Conservation (phyloP, 2,797 vertebrate genomes). For the Botia almorhae region DNA sequence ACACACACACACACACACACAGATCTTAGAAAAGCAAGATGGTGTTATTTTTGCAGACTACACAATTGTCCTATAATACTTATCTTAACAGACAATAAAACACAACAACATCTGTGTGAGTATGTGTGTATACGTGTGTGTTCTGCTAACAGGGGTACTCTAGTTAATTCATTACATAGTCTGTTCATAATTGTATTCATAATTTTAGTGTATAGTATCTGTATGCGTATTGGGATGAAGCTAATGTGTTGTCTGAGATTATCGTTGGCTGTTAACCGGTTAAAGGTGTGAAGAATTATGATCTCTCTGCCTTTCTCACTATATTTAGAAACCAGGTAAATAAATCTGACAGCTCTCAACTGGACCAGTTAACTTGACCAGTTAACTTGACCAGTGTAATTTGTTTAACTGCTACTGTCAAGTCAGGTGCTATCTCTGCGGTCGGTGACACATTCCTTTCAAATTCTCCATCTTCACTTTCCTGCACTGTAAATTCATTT, state of each 20-base stretch:
- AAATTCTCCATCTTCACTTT: not conserved
- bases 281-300: not conserved
- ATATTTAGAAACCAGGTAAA: not conserved
- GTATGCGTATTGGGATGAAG: not conserved
- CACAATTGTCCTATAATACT: too few relatives aligned
- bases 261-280: too few relatives aligned
- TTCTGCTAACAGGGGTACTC: not conserved
- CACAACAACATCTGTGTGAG: too few relatives aligned
- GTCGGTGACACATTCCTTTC: not conserved
- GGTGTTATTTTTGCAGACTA: too few relatives aligned
- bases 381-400: not conserved
- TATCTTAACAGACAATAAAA: too few relatives aligned
- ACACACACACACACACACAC: not conserved
- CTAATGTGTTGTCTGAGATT: not conserved
- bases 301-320: not conserved
- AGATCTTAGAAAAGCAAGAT: too few relatives aligned
- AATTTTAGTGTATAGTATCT: not conserved
- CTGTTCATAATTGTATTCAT: not conserved
- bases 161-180: not conserved
- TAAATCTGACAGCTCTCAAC: not conserved
- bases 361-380: not conserved
- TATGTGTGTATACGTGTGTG: not conserved
- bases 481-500: conserved; percentile 1
- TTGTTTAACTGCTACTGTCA: not conserved
- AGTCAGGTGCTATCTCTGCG: too few relatives aligned